These are phyloP conservation scores for Girardia tigrina DNA, from an alignment of 2,888 invertebrate genomes.

Conservation along the genomic window DNA sequence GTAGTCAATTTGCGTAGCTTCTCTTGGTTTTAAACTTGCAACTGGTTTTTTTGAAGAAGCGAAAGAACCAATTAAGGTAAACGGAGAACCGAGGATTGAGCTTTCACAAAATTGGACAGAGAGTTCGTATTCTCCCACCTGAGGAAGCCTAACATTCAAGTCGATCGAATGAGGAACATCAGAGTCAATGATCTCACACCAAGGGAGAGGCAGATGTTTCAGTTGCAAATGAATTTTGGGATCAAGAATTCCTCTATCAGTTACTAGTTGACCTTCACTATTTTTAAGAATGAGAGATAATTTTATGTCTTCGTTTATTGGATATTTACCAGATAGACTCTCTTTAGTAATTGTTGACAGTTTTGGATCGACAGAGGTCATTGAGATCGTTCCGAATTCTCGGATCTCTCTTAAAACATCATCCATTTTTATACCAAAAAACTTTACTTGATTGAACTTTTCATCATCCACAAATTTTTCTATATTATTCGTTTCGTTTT, in stretches of 20 bases:
- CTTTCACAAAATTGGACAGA: not conserved
- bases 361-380: not conserved
- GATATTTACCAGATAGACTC: not conserved
- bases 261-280: not conserved
- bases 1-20: slow-evolving; percentile 44
- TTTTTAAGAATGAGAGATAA: not conserved
- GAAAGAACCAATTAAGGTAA: not conserved
- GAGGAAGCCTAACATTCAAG: not conserved
- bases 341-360: not conserved
- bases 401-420: slow-evolving; percentile 8
- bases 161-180: not conserved
- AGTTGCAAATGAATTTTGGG: not conserved
- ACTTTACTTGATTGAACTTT: not conserved
- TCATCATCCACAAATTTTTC: not conserved
- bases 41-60: not conserved
- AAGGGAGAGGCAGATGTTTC: not conserved
- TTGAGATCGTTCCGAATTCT: not conserved
- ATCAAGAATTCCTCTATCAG: slow-evolving; percentile 3
- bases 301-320: slow-evolving; percentile 19
- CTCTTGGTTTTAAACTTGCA: not conserved
- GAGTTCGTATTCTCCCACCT: not conserved
- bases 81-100: not conserved
- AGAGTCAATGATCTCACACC: not conserved
- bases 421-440: slow-evolving; percentile 14
- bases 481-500: not conserved